Percentiles rank a stretch among this genome's conserved stretches.
Conservation (phyloP, 2,113 vertebrate genomes). For the Archilochus colubris region DNA sequence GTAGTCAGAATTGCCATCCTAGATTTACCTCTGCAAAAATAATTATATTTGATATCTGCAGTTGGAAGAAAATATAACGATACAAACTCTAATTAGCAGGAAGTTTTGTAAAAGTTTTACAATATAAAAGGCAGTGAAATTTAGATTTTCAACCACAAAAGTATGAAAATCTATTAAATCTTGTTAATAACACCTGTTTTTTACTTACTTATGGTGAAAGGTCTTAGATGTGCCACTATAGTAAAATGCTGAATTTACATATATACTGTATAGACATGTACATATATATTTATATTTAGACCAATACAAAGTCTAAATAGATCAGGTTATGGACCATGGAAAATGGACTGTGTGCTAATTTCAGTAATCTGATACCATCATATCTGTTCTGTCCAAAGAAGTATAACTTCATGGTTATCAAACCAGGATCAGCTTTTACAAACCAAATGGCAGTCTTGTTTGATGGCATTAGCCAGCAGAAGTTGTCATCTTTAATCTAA, state of each 20-base stretch:
- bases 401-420: background rate
- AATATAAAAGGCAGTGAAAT: background rate
- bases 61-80: background rate
- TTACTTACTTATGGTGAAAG: background rate
- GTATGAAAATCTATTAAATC: background rate
- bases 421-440: background rate
- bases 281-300: background rate
- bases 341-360: background rate
- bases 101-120: background rate
- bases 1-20: background rate
- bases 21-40: background rate
- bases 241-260: background rate
- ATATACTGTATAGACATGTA: background rate
- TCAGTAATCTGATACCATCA: background rate
- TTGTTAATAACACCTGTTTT: background rate
- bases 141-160: background rate
- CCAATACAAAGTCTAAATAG: background rate
- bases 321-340: background rate
- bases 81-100: background rate
- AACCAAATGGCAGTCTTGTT: background rate
- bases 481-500: background rate
- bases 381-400: background rate
- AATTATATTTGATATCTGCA: background rate
- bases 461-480: background rate
- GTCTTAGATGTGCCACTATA: background rate